Evolutionary conservation across 2,888 invertebrate genomes (phyloP), one percentile per base, ranked within the genome.

Genomic region (Strigamia maritima): DNA sequence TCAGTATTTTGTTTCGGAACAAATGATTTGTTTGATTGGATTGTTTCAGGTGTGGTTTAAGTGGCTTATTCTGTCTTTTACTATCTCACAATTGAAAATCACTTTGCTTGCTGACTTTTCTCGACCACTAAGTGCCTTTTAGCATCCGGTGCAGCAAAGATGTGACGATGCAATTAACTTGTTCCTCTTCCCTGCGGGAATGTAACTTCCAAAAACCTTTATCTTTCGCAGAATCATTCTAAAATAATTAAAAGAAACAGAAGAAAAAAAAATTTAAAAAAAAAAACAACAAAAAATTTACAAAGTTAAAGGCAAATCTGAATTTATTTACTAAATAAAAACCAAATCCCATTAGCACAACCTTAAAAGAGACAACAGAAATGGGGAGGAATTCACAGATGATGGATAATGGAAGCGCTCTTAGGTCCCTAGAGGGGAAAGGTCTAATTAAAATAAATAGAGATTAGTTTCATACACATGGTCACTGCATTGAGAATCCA

Each of bases 31-130:
- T 54, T 19, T 54, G 54, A 54, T 54, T 54, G 54, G 8, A 19
- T 54, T 4, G 8, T n/a, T 54, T 54, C 54, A 54, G 54, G 54
- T 54, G 54, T 54, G 54, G n/a, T 54, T 19, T 54, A 54, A 54
- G 54, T 54, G 54, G 54, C 54, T 54, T 54, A 54, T 54, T 19
- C 19, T 54, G 54, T 54, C 54, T n/a, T 54, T 54, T 54, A 54
- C 54, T 54, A 54, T 54, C 19, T 3, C 19, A 19, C 54, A 54
- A 54, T 54, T 54, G 54, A 54, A 54, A 54, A 54, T 54, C 54
- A 54, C 54, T 54, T 54, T 54, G 8, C 54, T 19, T 1, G 54
- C 54, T 54, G 54, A n/a, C 54, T 54, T 54, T 54, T 54, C 54
- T n/a, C 19, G 54, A 19, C 54, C 54, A 54, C 54, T 54, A 54